Evolutionary conservation across 2,888 invertebrate species (phyloP).

Genomic region (Eustalomyia histrio): DNA sequence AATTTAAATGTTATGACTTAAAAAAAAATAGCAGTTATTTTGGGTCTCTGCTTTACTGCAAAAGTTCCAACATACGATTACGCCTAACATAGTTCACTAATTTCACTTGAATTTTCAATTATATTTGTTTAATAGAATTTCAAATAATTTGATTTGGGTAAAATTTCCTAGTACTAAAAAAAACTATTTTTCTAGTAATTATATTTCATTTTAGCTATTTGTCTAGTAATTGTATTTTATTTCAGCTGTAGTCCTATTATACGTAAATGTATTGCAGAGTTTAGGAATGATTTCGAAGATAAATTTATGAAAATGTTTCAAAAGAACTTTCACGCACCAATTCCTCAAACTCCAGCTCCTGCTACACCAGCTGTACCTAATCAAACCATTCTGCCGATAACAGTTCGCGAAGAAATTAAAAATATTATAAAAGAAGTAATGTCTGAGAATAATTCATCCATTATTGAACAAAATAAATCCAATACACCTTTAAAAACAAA

Average conservation of each 20-base stretch:
- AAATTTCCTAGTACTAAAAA: too few relatives aligned
- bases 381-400: slow-evolving; percentile 31
- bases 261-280: slow-evolving; percentile 68
- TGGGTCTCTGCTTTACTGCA: too few relatives aligned
- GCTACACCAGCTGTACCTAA: slow-evolving; percentile 10
- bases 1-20: too few relatives aligned
- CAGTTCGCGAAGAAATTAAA: slow-evolving; percentile 64
- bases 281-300: slow-evolving; percentile 69
- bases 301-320: slow-evolving; percentile 67
- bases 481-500: slow-evolving; percentile 33
- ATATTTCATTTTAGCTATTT: too few relatives aligned
- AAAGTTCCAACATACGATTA: too few relatives aligned
- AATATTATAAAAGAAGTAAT: slow-evolving; percentile 65
- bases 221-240: not conserved
- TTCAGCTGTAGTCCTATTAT: slow-evolving; percentile 70
- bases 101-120: too few relatives aligned
- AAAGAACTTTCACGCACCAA: slow-evolving; percentile 43
- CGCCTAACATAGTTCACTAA: too few relatives aligned
- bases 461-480: not conserved
- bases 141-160: too few relatives aligned
- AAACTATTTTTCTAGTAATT: too few relatives aligned
- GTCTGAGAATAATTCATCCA: slow-evolving; percentile 15
- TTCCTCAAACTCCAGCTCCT: slow-evolving; percentile 48
- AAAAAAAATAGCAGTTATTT: too few relatives aligned
- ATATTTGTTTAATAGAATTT: too few relatives aligned